phyloP scores from a whole-genome alignment of 2,888 invertebrate genomes.

The Microctonus aethiopoides region DNA sequence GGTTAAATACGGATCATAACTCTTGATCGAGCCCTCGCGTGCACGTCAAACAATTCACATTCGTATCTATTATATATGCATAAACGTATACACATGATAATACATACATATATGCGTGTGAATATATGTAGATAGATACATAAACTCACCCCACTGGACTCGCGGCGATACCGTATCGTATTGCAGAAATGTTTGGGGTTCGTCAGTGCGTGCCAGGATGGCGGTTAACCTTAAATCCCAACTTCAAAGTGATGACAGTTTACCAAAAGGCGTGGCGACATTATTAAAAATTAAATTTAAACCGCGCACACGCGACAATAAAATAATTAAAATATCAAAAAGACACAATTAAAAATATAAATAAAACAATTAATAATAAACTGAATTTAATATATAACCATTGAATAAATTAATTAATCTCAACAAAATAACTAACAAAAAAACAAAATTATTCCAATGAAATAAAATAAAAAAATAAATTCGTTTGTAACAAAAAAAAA shows the following conservation, averaged over 20 bases:
- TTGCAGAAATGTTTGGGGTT: not conserved
- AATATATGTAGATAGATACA: not conserved
- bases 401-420: no score
- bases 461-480: no score
- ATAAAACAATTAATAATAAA: not conserved
- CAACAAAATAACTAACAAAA: no score
- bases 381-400: not conserved
- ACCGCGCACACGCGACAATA: constrained; percentile 9
- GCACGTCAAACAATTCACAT: not conserved
- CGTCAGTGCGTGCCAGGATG: constrained; percentile 20
- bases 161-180: not conserved
- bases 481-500: no score
- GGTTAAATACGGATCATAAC: not conserved
- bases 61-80: not conserved
- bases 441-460: no score
- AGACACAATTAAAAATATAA: not conserved
- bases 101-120: not conserved
- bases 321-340: not conserved
- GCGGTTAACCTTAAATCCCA: constrained; percentile 43
- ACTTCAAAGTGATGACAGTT: constrained; percentile 32
- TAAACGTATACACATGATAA: not conserved
- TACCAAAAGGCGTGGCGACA: constrained; percentile 30
- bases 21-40: not conserved
- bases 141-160: constrained; percentile 7
- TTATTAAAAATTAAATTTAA: constrained; percentile 22